Evolutionary conservation across 2,797 vertebrate species (phyloP).

Genomic region (Delichon dasypus): DNA sequence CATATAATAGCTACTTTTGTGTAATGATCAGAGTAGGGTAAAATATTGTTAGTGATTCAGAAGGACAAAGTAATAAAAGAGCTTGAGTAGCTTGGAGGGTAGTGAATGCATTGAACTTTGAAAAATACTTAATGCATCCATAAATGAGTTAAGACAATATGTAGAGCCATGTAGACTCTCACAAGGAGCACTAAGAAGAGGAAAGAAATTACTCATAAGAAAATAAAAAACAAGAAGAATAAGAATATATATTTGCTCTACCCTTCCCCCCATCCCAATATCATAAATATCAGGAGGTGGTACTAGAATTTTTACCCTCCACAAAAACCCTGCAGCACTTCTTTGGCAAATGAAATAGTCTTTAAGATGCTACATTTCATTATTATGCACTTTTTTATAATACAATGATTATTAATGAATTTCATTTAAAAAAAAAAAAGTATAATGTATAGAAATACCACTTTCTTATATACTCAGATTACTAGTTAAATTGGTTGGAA

Average conservation of each 20-base stretch:
- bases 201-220: slow-evolving; percentile 1
- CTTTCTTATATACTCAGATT: neutral
- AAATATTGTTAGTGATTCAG: slow-evolving; percentile 37
- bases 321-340: neutral
- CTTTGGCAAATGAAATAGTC: neutral
- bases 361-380: neutral
- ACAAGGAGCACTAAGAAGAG: neutral
- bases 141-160: slow-evolving; percentile 49
- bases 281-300: neutral
- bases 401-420: neutral
- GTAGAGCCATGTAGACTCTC: neutral
- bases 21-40: slow-evolving; percentile 19
- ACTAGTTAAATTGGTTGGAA: neutral
- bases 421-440: neutral
- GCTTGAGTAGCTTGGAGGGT: slow-evolving; percentile 31
- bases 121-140: slow-evolving; percentile 45
- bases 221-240: neutral
- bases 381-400: neutral
- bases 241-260: neutral
- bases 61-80: slow-evolving; percentile 51
- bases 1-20: slow-evolving; percentile 25
- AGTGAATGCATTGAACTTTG: slow-evolving; percentile 36
- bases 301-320: neutral
- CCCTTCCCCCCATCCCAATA: neutral
- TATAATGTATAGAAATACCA: neutral